Base-by-base conservation (phyloP, 2,797 vertebrate genomes). In the Acanthiza pusilla region DNA sequence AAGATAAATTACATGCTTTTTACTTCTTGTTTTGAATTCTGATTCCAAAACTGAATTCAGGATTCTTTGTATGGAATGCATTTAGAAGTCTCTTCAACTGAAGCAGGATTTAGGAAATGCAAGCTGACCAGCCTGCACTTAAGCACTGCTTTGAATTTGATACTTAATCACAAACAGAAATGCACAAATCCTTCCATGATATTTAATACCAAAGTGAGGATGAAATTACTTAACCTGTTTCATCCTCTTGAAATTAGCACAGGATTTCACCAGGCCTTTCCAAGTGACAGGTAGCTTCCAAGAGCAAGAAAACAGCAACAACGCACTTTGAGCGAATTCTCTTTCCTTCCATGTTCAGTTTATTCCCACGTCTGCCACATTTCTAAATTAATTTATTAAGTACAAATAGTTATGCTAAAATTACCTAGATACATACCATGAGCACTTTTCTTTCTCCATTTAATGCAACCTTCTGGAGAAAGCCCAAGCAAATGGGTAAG, bases 1-100 rank as follows among this genome's bases (percentile, higher is more conserved):
- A 94, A 76, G 63, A 92, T 23, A 87, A 88, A 91, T 79, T 68
- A 65, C 45, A 58, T n/a, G 47, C 26, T 89, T 93, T 95, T 77
- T n/a, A 55, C 34, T 87, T 89, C 45, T 32, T 66, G 15, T 73
- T 92, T 86, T 61, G 78, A 81, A 86, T 73, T 88, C 58, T 50
- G 42, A 63, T 86, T 67, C 27, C 48, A 74, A 38, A 90, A 47
- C 17, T 16, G 68, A 88, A 85, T 85, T 88, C 42, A 72, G 13
- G 60, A 38, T 68, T 93, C 75, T 82, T 82, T 68, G 23, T 16
- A 55, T 47, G 45, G 63, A 65, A 63, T 38, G 20, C 48, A 63
- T 74, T 81, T 62, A 50, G 38, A 92, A 76, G 45, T 78, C 67
- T 73, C 60, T 79, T 75, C 17, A 86, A 4, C 21, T 47, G 84